Conservation (phyloP, 2,797 vertebrate species). For the Trachurus trachurus region DNA sequence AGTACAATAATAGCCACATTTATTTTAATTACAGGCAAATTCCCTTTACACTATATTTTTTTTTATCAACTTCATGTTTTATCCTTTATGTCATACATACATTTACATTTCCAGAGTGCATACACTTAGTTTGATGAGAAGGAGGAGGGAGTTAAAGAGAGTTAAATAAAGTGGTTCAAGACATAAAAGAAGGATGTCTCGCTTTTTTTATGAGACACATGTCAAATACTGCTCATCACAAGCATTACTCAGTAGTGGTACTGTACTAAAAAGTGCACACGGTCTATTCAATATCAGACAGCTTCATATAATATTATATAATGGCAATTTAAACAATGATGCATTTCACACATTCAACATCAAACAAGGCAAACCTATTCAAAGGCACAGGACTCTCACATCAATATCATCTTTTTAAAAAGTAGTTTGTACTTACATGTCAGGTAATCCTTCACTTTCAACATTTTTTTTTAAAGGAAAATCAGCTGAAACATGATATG, state of each 20-base stretch:
- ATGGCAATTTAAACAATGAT: slow-evolving; percentile 88
- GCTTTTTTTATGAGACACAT: slow-evolving; percentile 84
- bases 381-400: slow-evolving; percentile 96
- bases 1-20: slow-evolving; percentile 92
- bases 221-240: slow-evolving; percentile 89
- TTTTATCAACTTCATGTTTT: slow-evolving; percentile 71
- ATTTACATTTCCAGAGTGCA: slow-evolving; percentile 89
- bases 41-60: slow-evolving; percentile 86
- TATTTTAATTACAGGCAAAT: slow-evolving; percentile 92
- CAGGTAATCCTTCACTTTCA: slow-evolving; percentile 73
- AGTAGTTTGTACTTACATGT: slow-evolving; percentile 70
- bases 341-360: slow-evolving; percentile 95
- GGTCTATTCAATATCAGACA: slow-evolving; percentile 89
- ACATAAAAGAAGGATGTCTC: slow-evolving; percentile 75
- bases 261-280: slow-evolving; percentile 90
- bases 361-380: slow-evolving; percentile 93
- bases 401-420: slow-evolving; percentile 83
- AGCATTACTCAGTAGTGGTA: slow-evolving; percentile 93
- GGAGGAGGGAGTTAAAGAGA: slow-evolving; percentile 12
- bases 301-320: slow-evolving; percentile 88
- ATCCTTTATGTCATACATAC: slow-evolving; percentile 76
- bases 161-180: slow-evolving; percentile 79
- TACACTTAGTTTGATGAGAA: slow-evolving; percentile 71
- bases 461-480: slow-evolving; percentile 83
- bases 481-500: slow-evolving; percentile 73